Conservation (phyloP, 1,140 invertebrate species). For the Papilio aristodemus region DNA sequence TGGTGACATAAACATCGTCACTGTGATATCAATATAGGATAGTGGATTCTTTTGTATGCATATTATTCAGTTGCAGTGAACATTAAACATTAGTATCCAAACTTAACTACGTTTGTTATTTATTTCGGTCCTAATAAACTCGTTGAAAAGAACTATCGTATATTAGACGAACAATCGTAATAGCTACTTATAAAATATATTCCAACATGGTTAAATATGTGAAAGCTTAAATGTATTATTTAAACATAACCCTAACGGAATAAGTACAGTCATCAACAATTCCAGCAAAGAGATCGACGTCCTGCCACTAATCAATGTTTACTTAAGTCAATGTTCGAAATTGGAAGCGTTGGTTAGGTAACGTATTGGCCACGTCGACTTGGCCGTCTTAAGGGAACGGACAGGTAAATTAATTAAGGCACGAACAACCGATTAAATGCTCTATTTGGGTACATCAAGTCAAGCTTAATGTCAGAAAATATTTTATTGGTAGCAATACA, state of each 20-base stretch:
- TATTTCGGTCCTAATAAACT: no score
- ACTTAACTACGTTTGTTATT: no score
- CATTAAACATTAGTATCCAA: no score
- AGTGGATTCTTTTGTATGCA: no score
- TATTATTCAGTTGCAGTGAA: no score
- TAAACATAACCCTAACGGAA: neutral
- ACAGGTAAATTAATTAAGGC: conserved; percentile 31
- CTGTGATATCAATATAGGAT: no score
- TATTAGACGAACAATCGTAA: no score
- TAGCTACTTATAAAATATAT: no score
- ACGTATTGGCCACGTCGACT: conserved; percentile 19
- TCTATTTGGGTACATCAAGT: neutral
- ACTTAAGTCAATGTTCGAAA: conserved; percentile 24
- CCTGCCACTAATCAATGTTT: conserved; percentile 27
- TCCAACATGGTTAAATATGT: neutral
- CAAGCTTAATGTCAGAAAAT: neutral
- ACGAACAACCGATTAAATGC: conserved; percentile 30
- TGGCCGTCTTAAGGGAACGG: conserved; percentile 23
- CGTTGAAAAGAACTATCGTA: no score
- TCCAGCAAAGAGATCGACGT: neutral
- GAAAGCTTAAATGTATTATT: neutral
- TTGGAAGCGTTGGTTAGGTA: conserved; percentile 21
- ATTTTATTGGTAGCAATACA: neutral
- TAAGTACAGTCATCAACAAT: conserved; percentile 5
- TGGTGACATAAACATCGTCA: no score